Percentiles rank a stretch among this genome's conserved stretches.
phyloP scores from a whole-genome alignment of 2,113 vertebrate species.

The Oryctolagus cuniculus region mOryCun1.1 NC_091438.1:56191001-56191500 shows the following conservation, averaged over 20 bases:
- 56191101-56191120: background rate
- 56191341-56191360: background rate
- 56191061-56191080: background rate
- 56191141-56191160: background rate
- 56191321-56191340: background rate
- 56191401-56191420: background rate
- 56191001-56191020: background rate
- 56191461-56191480: background rate
- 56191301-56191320: background rate
- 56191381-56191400: background rate
- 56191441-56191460: background rate
- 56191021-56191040: background rate
- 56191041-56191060: background rate
- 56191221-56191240: background rate
- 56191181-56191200: background rate
- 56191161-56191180: background rate
- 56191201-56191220: background rate
- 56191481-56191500: constrained; percentile 30
- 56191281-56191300: background rate
- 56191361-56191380: background rate
- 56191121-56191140: background rate
- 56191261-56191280: background rate
- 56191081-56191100: background rate
- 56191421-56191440: background rate
- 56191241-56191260: constrained; percentile 32